Percentiles rank a stretch among this genome's conserved stretches.
Conservation (phyloP, 64 coral and sea anemone species). For the Porites lutea region DNA sequence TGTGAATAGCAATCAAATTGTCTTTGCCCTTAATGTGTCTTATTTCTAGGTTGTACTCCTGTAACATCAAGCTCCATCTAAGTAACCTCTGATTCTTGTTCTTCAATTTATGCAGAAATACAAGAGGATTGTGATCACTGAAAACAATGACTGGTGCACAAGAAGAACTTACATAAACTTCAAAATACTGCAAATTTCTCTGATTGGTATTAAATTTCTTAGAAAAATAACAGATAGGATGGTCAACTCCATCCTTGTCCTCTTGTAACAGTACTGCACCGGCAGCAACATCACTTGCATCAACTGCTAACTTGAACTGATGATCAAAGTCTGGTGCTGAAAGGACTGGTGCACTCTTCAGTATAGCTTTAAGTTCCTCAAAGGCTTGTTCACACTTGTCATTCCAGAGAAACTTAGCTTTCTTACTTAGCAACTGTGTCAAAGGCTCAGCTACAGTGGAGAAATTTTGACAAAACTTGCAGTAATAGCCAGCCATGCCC, state of each 20-base stretch:
- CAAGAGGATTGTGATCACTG: too few species aligned
- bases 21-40: too few species aligned
- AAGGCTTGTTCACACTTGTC: slow-evolving; percentile 30
- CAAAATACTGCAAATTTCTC: too few species aligned
- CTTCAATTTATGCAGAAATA: too few species aligned
- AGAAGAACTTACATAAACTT: too few species aligned
- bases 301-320: too few species aligned
- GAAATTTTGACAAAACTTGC: slow-evolving; percentile 55
- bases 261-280: slow-evolving; percentile 57
- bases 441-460: slow-evolving; percentile 20
- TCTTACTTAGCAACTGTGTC: slow-evolving; percentile 20
- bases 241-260: slow-evolving; percentile 34
- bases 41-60: too few species aligned
- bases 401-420: slow-evolving; percentile 12
- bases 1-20: too few species aligned
- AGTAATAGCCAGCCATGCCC: slow-evolving; percentile 60
- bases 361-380: slow-evolving; percentile 27
- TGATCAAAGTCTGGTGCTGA: slow-evolving; percentile 22
- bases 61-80: too few species aligned
- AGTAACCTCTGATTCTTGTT: too few species aligned
- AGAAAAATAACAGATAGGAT: slow-evolving; percentile 22
- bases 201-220: slow-evolving; percentile 40
- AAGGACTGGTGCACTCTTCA: slow-evolving; percentile 34
- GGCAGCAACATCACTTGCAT: slow-evolving; percentile 44
- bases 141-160: too few species aligned